phyloP scores from a whole-genome alignment of 2,888 invertebrate species.

The Molanna angustata region DNA sequence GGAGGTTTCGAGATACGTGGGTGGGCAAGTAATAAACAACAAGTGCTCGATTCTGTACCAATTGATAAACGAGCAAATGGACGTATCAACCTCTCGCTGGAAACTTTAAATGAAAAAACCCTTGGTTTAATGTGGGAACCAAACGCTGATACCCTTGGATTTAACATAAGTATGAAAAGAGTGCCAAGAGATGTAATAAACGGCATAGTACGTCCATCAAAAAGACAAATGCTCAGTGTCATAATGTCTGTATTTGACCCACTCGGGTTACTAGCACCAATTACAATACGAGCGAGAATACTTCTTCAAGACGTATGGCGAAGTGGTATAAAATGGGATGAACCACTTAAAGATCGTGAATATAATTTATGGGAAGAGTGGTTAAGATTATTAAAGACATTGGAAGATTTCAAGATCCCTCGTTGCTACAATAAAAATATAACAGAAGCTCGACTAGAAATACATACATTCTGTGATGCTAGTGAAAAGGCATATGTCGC shows the following conservation, averaged over 20 bases:
- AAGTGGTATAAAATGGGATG: slow-evolving; percentile 11
- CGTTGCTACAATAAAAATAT: slow-evolving; percentile 1
- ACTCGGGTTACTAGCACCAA: slow-evolving; percentile 4
- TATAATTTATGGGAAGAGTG: slow-evolving; percentile 5
- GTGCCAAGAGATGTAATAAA: neutral
- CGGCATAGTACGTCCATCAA: slow-evolving; percentile 2
- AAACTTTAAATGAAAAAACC: slow-evolving; percentile 1
- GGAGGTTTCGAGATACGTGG: slow-evolving; percentile 1
- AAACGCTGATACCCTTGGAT: neutral
- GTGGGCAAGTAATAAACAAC: slow-evolving; percentile 1
- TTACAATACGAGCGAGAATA: neutral
- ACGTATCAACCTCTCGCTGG: neutral
- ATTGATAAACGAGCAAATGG: neutral
- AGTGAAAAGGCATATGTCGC: slow-evolving; percentile 23
- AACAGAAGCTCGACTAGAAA: slow-evolving; percentile 8
- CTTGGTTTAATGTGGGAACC: slow-evolving; percentile 6
- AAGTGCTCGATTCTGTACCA: neutral
- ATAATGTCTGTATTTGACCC: slow-evolving; percentile 10
- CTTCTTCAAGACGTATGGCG: slow-evolving; percentile 14
- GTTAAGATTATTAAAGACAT: slow-evolving; percentile 1
- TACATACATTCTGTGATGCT: slow-evolving; percentile 29
- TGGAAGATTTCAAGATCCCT: neutral
- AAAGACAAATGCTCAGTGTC: slow-evolving; percentile 7
- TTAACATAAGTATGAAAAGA: slow-evolving; percentile 2
- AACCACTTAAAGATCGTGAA: neutral